phyloP scores from a whole-genome alignment of 2,797 vertebrate genomes.

The Sebastes itinus region DNA sequence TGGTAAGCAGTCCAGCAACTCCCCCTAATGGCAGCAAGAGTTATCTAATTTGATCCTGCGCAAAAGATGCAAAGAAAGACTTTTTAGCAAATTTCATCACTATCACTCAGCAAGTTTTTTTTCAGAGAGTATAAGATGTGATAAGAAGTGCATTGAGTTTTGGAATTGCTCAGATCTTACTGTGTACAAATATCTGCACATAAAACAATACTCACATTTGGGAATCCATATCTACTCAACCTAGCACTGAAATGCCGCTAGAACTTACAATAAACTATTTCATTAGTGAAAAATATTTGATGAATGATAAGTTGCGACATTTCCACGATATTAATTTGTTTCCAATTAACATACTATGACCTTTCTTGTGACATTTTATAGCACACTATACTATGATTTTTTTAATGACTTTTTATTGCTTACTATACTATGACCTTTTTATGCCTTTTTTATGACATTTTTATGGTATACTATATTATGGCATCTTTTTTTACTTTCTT shows the following conservation, averaged over 20 bases:
- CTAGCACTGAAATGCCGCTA: not conserved
- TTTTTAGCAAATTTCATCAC: not conserved
- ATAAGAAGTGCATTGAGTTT: not conserved
- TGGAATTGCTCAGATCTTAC: not conserved
- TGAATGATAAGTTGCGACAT: not conserved
- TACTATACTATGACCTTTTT: too few relatives aligned
- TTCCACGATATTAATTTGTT: not conserved
- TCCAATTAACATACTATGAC: not conserved
- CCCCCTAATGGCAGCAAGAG: conserved; percentile 45
- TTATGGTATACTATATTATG: too few relatives aligned
- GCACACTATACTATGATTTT: not conserved
- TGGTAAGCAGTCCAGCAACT: conserved; percentile 25
- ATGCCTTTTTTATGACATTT: not conserved
- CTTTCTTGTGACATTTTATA: not conserved
- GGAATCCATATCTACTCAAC: not conserved
- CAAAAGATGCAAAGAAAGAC: not conserved
- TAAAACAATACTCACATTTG: not conserved
- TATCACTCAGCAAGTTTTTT: not conserved
- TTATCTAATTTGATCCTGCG: not conserved
- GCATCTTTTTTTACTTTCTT: too few relatives aligned
- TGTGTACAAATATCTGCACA: not conserved
- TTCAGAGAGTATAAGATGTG: not conserved
- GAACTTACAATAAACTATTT: not conserved
- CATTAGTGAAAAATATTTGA: not conserved
- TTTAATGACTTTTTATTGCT: too few relatives aligned